phyloP scores from a whole-genome alignment of 2,888 invertebrate genomes.

The Xestia rhomboidea region DNA sequence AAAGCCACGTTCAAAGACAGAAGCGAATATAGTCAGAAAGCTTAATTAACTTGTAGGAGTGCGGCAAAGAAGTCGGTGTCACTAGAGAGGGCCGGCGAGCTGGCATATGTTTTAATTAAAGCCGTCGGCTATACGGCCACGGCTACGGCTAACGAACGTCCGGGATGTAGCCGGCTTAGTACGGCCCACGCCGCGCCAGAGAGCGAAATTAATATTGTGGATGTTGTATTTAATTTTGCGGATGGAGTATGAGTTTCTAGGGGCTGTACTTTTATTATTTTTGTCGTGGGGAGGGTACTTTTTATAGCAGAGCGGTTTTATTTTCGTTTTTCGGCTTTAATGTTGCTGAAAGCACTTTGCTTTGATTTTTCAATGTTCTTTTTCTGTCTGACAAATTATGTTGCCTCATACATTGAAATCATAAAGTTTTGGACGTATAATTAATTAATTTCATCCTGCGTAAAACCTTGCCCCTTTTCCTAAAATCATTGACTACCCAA shows the following conservation, averaged over 20 bases:
- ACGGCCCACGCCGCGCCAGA: conserved; percentile 14
- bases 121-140: conserved; percentile 35
- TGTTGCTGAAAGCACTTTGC: conserved; percentile 8
- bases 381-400: neutral
- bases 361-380: neutral
- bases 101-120: conserved; percentile 68
- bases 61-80: conserved; percentile 48
- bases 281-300: neutral
- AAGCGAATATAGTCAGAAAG: conserved; percentile 40
- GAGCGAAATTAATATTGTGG: conserved; percentile 40
- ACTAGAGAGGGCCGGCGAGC: conserved; percentile 40
- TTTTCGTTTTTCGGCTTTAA: neutral
- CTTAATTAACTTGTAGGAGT: conserved; percentile 58
- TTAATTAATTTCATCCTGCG: too few species aligned
- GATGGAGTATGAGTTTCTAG: neutral
- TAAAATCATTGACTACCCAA: neutral
- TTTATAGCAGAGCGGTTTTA: conserved; percentile 7
- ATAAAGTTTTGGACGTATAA: neutral
- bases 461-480: neutral
- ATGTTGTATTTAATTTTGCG: conserved; percentile 33
- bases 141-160: conserved; percentile 39
- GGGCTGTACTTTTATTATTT: conserved; percentile 30
- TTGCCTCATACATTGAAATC: neutral
- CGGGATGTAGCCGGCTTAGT: conserved; percentile 26
- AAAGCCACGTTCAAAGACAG: conserved; percentile 38